Evolutionary conservation across 2,888 invertebrate genomes (phyloP).

Genomic region (Uloborus plumipes): DNA sequence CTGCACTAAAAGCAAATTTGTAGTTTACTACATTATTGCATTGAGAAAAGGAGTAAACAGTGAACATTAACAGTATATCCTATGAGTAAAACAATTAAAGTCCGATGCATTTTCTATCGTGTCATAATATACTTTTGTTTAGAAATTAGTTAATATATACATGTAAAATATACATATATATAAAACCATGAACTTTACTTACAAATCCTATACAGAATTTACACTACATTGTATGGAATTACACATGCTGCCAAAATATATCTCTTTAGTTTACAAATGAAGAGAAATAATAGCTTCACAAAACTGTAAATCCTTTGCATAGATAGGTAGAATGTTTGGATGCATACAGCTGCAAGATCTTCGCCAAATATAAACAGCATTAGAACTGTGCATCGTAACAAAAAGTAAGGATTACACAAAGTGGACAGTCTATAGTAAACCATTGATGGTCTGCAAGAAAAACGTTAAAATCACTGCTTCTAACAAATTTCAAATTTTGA

Average conservation of each 20-base stretch:
- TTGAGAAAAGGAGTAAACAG: slow-evolving; percentile 23
- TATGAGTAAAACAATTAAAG: slow-evolving; percentile 24
- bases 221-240: slow-evolving; percentile 21
- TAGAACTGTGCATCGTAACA: slow-evolving; percentile 18
- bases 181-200: slow-evolving; percentile 14
- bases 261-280: slow-evolving; percentile 1
- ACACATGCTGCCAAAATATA: slow-evolving; percentile 12
- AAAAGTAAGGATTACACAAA: slow-evolving; percentile 23
- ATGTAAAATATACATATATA: slow-evolving; percentile 17
- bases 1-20: slow-evolving; percentile 25
- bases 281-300: not conserved
- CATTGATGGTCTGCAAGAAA: slow-evolving; percentile 25
- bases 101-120: slow-evolving; percentile 8
- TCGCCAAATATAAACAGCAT: slow-evolving; percentile 14
- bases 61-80: slow-evolving; percentile 18
- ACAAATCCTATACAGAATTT: slow-evolving; percentile 54
- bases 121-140: slow-evolving; percentile 16
- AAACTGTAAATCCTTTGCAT: slow-evolving; percentile 1
- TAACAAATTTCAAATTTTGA: slow-evolving; percentile 36
- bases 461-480: slow-evolving; percentile 50
- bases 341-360: too few species aligned
- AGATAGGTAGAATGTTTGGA: too few species aligned
- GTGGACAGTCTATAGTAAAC: slow-evolving; percentile 21
- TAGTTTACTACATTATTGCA: slow-evolving; percentile 38
- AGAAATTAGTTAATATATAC: slow-evolving; percentile 12